These are phyloP conservation scores for Archips xylosteana DNA, from an alignment of 2,888 invertebrate genomes.

Conservation along the genomic window DNA sequence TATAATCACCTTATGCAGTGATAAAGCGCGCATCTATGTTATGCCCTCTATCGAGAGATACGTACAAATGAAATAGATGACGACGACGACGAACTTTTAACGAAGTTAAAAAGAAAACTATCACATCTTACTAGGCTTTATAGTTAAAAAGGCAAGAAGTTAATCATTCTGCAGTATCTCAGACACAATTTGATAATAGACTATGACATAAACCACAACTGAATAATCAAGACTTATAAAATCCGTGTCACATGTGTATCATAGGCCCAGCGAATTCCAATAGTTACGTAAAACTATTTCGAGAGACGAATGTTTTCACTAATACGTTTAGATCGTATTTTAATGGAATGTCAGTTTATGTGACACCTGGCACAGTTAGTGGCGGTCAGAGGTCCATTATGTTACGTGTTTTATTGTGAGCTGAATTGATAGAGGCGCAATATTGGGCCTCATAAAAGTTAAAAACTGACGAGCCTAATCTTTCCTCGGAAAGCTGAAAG, in stretches of 20 bases:
- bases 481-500: too few relatives aligned
- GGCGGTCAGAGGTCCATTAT: slow-evolving; percentile 27
- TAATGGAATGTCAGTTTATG: slow-evolving; percentile 25
- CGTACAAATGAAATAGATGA: too few relatives aligned
- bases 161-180: neutral
- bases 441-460: too few relatives aligned
- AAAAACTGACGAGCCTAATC: too few relatives aligned
- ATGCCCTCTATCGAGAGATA: too few relatives aligned
- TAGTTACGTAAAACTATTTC: slow-evolving; percentile 22
- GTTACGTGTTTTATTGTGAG: slow-evolving; percentile 36
- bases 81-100: too few relatives aligned
- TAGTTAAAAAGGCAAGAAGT: too few relatives aligned
- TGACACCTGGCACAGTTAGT: slow-evolving; percentile 19
- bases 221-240: slow-evolving; percentile 18
- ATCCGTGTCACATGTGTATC: slow-evolving; percentile 7
- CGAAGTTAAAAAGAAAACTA: too few relatives aligned
- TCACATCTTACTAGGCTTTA: too few relatives aligned
- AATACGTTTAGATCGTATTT: slow-evolving; percentile 25
- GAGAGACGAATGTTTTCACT: slow-evolving; percentile 17
- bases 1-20: too few relatives aligned
- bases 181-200: neutral
- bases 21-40: too few relatives aligned
- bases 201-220: slow-evolving; percentile 10
- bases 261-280: slow-evolving; percentile 15
- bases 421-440: neutral